Evolutionary conservation across 2,113 vertebrate species (phyloP).

Genomic region (Orthonyx spaldingii): DNA sequence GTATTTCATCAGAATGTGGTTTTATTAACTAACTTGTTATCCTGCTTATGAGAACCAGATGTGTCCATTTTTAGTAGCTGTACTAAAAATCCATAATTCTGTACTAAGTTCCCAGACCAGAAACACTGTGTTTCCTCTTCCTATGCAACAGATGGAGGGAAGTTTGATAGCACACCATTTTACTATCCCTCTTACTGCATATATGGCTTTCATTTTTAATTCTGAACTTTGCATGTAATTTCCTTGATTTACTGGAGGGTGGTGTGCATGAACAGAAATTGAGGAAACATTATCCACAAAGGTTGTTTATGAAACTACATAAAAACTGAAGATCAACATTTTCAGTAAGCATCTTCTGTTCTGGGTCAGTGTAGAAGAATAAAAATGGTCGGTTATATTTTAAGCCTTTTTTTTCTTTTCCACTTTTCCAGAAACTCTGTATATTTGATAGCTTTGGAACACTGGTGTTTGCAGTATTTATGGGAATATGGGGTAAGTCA

Average conservation of each 20-base stretch:
- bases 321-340: not conserved
- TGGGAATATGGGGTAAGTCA: constrained; percentile 91
- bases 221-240: not conserved
- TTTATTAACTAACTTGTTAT: not conserved
- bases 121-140: not conserved
- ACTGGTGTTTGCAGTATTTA: constrained; percentile 90
- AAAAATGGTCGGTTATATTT: not conserved
- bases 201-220: not conserved
- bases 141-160: not conserved
- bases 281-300: not conserved
- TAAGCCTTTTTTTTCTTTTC: not conserved
- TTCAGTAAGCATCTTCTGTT: not conserved
- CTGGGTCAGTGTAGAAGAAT: not conserved
- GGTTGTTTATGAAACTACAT: not conserved
- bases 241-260: not conserved
- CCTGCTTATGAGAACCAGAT: constrained; percentile 6
- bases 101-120: not conserved
- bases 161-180: not conserved
- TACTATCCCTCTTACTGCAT: not conserved
- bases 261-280: not conserved
- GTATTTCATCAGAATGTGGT: not conserved
- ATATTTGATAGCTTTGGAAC: constrained; percentile 96
- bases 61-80: not conserved
- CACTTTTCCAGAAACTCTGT: constrained; percentile 82
- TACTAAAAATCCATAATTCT: not conserved